Base-by-base conservation (phyloP, 2,797 vertebrate genomes). In the Lepus oiostolus region DNA sequence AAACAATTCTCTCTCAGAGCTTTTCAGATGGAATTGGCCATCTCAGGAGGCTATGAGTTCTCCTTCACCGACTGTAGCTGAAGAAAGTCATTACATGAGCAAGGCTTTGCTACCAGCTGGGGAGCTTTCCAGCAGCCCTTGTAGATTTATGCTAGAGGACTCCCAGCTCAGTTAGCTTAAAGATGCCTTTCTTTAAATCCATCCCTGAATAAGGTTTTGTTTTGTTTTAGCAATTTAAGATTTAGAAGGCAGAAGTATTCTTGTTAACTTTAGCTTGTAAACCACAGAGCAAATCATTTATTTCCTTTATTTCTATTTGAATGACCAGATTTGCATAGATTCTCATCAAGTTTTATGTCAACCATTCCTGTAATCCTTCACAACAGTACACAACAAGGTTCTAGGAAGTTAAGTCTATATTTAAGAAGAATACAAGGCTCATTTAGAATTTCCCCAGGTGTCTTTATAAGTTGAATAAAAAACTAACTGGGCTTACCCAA, bases 201-300 rank as follows among this genome's bases (percentile, higher is more conserved):
- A 54, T n/a, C n/a, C 54, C 24, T 79, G 60, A 38, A 62, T 81
- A 65, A 2, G 4, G n/a, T 13, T 70, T 68, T 86, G 42, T 47
- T 47, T 47, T 47, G 42, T 47, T 47, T 92, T 42, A 30, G 89
- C 5, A 79, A 19, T n/a, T 5, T 72, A 84, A 71, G 30, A 70
- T 5, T 92, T 71, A 87, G 9, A 80, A 12, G 19, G 1, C 32
- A 88, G 12, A 26, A 76, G 7, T 83, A 85, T 83, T 93, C 85
- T 85, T 2, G 2, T 93, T 95, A 89, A 95, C 60, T 96, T 96
- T 21, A 93, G 42, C 32, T 88, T 71, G 71, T 83, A 90, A 94
- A 38, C 21, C 38, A 60, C 13, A 79, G 52, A 87, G 10, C 5
- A 85, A 84, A 80, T 88, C 0, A 84, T 38, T 71, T 87, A 50